Conservation (phyloP, 2,113 vertebrate genomes). For the Neotoma lepida region DNA sequence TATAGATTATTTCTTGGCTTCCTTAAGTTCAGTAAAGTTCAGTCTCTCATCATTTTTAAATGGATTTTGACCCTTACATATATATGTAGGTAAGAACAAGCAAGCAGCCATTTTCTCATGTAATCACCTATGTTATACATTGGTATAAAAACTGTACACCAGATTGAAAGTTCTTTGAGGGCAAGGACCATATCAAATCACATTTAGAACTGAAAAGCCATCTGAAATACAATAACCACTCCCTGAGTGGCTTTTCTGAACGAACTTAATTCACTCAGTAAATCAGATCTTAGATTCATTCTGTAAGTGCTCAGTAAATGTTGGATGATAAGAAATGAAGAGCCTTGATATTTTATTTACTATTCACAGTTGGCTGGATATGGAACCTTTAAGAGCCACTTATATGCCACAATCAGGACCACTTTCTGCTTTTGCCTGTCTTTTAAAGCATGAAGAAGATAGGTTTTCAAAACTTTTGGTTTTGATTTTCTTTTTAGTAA, state of each 20-base stretch:
- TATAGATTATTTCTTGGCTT: slow-evolving; percentile 8
- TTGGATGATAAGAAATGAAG: background rate
- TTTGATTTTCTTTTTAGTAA: background rate
- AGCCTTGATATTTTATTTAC: background rate
- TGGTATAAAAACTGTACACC: background rate
- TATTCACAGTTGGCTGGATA: background rate
- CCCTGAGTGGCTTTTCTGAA: background rate
- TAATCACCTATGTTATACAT: background rate
- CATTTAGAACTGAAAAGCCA: background rate
- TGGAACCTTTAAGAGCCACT: background rate
- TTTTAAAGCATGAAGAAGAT: background rate
- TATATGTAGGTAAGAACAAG: background rate
- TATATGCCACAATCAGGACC: background rate
- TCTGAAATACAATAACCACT: background rate
- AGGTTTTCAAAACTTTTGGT: background rate
- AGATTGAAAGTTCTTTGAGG: slow-evolving; percentile 18
- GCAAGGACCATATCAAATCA: background rate
- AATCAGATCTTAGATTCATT: background rate
- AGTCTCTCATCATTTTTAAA: background rate
- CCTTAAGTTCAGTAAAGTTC: background rate
- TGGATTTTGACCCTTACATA: background rate
- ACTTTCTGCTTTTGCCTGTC: background rate
- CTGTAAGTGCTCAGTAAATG: background rate
- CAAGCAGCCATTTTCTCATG: background rate
- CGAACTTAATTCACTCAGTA: background rate